phyloP scores from a whole-genome alignment of 2,113 vertebrate species.

The Calidris pygmaea region DNA sequence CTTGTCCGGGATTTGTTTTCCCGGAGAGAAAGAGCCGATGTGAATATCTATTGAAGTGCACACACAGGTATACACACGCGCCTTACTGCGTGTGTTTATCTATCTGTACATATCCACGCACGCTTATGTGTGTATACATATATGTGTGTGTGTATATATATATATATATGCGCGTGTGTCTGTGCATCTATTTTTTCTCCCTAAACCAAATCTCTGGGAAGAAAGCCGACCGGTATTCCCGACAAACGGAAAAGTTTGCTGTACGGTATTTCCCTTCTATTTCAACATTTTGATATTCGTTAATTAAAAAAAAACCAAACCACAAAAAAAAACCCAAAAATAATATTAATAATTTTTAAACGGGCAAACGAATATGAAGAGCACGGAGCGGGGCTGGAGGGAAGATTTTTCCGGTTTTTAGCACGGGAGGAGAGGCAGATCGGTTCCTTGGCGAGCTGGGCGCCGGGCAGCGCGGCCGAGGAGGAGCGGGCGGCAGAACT shows the following conservation, averaged over 20 bases:
- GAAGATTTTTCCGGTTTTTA: not conserved
- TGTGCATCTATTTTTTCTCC: not conserved
- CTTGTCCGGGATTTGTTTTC: not conserved
- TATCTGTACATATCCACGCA: fast-evolving
- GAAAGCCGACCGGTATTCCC: not conserved
- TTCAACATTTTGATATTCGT: not conserved
- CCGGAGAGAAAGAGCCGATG: not conserved
- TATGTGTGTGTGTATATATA: too few relatives aligned
- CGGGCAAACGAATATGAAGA: not conserved
- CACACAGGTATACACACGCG: too few relatives aligned
- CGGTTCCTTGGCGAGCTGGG: not conserved
- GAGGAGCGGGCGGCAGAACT: not conserved
- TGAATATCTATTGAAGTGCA: not conserved
- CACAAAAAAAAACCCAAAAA: too few relatives aligned
- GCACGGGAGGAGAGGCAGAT: not conserved
- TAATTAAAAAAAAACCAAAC: not conserved
- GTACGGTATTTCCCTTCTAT: not conserved
- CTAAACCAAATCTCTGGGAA: not conserved
- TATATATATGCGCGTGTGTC: too few relatives aligned
- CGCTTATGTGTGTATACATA: too few relatives aligned
- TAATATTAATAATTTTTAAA: not conserved
- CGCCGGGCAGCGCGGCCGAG: not conserved
- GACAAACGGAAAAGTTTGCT: conserved; percentile 5
- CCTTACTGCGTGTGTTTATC: too few relatives aligned
- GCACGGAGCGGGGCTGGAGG: not conserved